These are phyloP conservation scores for Bursaphelenchus mucronatus DNA, from an alignment of 1,140 invertebrate genomes.

Conservation along the genomic window DNA sequence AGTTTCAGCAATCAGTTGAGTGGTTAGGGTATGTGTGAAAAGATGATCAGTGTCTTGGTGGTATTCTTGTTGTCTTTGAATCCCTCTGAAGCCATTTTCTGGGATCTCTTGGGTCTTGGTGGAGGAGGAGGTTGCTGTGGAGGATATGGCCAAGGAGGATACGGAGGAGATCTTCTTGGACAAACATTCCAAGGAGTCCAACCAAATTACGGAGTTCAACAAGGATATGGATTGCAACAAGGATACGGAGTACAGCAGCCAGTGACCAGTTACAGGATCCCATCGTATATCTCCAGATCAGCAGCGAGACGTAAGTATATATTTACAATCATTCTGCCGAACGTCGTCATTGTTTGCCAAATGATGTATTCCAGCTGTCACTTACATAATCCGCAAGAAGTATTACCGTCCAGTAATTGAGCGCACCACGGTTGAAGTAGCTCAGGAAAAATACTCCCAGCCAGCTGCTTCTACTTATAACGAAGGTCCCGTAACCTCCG, in stretches of 20 bases:
- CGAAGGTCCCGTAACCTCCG: background rate
- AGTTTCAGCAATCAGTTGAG: too few relatives aligned
- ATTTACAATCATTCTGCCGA: background rate
- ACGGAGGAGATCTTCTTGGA: too few relatives aligned
- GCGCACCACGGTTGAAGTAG: constrained; percentile 11
- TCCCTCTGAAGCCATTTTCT: too few relatives aligned
- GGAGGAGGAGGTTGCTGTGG: too few relatives aligned
- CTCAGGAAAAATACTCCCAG: background rate
- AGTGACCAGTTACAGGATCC: constrained; percentile 2
- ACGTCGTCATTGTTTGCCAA: constrained; percentile 1
- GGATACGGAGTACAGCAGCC: background rate
- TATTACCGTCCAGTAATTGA: constrained; percentile 2
- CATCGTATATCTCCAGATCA: background rate
- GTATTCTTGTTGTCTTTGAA: too few relatives aligned
- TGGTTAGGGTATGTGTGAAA: too few relatives aligned
- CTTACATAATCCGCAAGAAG: constrained; percentile 1
- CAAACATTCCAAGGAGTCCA: too few relatives aligned
- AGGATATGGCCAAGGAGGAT: too few relatives aligned
- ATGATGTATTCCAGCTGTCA: background rate
- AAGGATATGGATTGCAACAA: background rate
- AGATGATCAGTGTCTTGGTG: too few relatives aligned
- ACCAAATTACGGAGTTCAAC: background rate
- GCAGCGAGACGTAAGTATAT: constrained; percentile 4
- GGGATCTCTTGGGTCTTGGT: too few relatives aligned
- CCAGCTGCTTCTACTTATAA: constrained; percentile 3